Base-by-base conservation (phyloP, 2,888 invertebrate genomes). In the Ectobius pallidus region DNA sequence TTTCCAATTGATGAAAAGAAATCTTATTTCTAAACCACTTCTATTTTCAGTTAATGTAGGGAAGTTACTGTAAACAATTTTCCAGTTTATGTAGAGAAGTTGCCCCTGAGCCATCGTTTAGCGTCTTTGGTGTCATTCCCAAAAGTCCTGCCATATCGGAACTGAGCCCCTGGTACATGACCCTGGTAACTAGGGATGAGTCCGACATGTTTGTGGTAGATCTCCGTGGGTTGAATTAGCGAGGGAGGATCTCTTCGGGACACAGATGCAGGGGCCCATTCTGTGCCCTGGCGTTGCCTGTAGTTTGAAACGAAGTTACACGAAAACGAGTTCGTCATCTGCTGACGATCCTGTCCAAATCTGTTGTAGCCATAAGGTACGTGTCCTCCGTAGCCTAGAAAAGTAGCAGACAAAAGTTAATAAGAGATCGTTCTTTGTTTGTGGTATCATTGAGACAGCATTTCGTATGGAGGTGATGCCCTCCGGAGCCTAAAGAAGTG, bases 231-330 rank as follows among this genome's bases (percentile, higher is more conserved):
- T 76, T 84, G 84, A 61, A 85, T 83, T 16, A 84, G 76, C 20
- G 84, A 78, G 0, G 86, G 86, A n/a, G 85, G 86, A 79, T 86
- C 86, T 2, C 85, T 84, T 61, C 83, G 80, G 69, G 46, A 69
- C 25, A 74, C 67, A 14, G 81, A 76, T 61, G 77, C 72, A 4
- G 92, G 91, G 32, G 91, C 90, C 92, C 92, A 93, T 82, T 91
- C 91, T 7, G 90, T 90, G 78, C 90, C 90, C 78, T 90, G 87
- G 72, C 90, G 86, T 79, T 89, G 87, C 75, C 91, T 87, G 82
- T 92, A 92, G 81, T 91, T 91, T 25, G 91, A 88, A 0, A 91
- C 90, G 81, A 93, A 93, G 79, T 92, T 91, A 78, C 90, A 90
- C 32, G 93, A 85, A 0, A 91, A 90, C 70, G 91, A 89, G 77